Conservation (phyloP, 2,888 invertebrate species). For the Oscheius myriophilus region DNA sequence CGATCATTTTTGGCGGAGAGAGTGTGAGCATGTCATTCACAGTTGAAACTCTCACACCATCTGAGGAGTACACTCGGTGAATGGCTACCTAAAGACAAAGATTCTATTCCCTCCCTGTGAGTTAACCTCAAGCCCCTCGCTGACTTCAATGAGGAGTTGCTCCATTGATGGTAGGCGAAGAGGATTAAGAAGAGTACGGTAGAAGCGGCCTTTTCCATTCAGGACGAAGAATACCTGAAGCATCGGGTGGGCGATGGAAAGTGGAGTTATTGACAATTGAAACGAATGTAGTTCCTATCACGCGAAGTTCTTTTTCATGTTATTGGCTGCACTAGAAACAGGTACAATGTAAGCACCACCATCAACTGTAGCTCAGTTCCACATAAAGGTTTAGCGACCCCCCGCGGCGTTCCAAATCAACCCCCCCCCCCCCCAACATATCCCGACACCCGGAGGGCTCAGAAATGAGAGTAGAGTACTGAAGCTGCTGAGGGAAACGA, state of each 20-base stretch:
- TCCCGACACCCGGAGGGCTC: too few relatives aligned
- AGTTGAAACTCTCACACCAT: constrained; percentile 51
- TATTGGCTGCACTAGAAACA: neutral
- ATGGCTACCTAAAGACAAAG: constrained; percentile 45
- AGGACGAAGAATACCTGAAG: constrained; percentile 63
- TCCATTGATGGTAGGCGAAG: constrained; percentile 55
- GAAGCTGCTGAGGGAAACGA: too few relatives aligned
- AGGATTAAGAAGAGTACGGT: constrained; percentile 63
- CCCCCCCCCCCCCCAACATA: too few relatives aligned
- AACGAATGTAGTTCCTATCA: neutral
- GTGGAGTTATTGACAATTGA: neutral
- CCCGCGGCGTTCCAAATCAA: too few relatives aligned
- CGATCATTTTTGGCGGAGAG: constrained; percentile 53
- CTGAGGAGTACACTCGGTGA: constrained; percentile 57
- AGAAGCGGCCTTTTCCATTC: constrained; percentile 61
- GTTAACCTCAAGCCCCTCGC: constrained; percentile 48
- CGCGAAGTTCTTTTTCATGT: too few relatives aligned
- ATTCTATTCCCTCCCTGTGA: neutral
- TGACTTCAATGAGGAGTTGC: constrained; percentile 59
- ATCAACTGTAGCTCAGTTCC: too few relatives aligned
- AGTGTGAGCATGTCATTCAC: constrained; percentile 55
- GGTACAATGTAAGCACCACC: too few relatives aligned
- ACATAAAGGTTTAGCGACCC: too few relatives aligned
- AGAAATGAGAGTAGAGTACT: too few relatives aligned
- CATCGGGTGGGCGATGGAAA: neutral